These are phyloP conservation scores for Tetramorium bicarinatum DNA, from an alignment of 2,888 invertebrate genomes.

Conservation along the genomic window DNA sequence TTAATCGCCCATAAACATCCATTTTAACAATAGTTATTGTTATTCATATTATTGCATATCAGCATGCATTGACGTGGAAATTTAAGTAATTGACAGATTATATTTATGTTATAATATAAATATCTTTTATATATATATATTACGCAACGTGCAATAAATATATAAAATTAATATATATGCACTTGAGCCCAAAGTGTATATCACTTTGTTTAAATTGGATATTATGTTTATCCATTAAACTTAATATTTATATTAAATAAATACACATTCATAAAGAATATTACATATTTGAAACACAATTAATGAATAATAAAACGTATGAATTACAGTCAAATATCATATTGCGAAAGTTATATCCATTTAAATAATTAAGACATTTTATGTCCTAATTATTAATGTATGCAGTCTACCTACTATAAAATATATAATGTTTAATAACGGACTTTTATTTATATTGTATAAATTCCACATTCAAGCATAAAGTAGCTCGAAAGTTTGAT, in stretches of 20 bases:
- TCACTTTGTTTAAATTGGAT: not conserved
- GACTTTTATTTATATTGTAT: not conserved
- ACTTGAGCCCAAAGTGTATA: not conserved
- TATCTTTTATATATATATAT: not conserved
- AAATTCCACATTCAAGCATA: not conserved
- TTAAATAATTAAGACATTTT: constrained; percentile 14
- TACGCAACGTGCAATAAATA: not conserved
- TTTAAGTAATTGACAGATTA: constrained; percentile 14
- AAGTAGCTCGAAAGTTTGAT: constrained; percentile 43
- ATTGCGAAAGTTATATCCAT: not conserved
- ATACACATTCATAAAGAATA: not conserved
- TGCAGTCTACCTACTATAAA: not conserved
- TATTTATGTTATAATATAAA: constrained; percentile 32
- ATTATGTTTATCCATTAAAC: not conserved
- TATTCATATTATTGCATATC: constrained; percentile 1
- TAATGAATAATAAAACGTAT: not conserved
- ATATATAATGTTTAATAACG: constrained; percentile 18
- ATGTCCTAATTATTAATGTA: not conserved
- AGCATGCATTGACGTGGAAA: not conserved
- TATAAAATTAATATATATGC: not conserved
- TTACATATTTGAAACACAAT: not conserved
- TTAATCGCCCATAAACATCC: not conserved
- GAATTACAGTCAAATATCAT: not conserved
- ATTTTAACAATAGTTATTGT: constrained; percentile 25
- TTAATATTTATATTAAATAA: constrained; percentile 2